These are phyloP conservation scores for Galago senegalensis DNA, from an alignment of 2,797 vertebrate species.

Conservation along the genomic window DNA sequence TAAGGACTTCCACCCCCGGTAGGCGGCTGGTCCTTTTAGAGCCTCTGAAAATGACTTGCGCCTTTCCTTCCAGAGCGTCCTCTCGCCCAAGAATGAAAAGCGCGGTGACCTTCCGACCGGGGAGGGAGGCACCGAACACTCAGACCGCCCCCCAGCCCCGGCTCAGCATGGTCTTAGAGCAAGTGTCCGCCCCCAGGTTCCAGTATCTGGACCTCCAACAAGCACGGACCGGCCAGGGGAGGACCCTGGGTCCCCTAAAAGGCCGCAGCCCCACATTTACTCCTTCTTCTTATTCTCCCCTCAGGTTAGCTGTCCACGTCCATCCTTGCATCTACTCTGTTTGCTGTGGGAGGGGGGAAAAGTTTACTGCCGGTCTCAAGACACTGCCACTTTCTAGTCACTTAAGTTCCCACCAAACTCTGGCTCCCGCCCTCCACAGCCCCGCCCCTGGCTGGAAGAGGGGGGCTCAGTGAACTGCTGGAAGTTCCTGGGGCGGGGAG, in stretches of 20 bases:
- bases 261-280: neutral
- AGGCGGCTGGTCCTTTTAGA: constrained; percentile 47
- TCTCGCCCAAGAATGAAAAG: neutral
- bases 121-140: neutral
- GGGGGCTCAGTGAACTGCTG: neutral
- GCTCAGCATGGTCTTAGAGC: fast-evolving
- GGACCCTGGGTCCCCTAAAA: neutral
- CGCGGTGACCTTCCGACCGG: constrained; percentile 39
- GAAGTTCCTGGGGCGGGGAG: neutral
- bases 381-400: neutral
- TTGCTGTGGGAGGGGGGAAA: neutral
- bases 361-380: neutral
- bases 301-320: neutral
- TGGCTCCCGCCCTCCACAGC: neutral
- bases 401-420: neutral
- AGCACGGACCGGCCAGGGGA: neutral
- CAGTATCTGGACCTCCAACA: neutral
- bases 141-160: neutral
- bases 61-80: neutral
- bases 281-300: too few species aligned
- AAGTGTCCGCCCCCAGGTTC: neutral
- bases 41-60: constrained; percentile 17
- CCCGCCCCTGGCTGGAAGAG: neutral
- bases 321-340: neutral
- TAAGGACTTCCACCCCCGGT: constrained; percentile 75